Conservation (phyloP, 1,140 invertebrate genomes). For the Ptiloglossa arizonensis region DNA sequence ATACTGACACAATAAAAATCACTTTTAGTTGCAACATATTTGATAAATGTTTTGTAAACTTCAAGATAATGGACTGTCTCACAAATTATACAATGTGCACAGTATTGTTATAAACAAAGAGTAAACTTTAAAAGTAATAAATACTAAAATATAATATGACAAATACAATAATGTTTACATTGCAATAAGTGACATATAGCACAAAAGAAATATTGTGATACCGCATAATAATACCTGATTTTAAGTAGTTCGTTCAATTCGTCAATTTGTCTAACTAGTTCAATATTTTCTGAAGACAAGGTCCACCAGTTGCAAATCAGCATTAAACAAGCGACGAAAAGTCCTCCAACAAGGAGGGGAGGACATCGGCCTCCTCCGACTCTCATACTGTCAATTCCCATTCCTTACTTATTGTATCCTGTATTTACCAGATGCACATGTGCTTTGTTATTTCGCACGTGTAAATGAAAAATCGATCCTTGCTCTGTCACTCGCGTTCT, state of each 20-base stretch:
- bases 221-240: conserved; percentile 72
- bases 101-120: neutral
- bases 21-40: neutral
- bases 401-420: conserved; percentile 64
- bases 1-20: neutral
- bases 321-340: conserved; percentile 79
- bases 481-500: conserved; percentile 21
- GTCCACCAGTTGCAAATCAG: conserved; percentile 82
- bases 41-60: neutral
- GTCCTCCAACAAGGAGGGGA: conserved; percentile 77
- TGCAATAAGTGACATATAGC: neutral
- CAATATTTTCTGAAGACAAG: conserved; percentile 80
- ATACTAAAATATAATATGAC: neutral
- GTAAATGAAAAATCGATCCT: conserved; percentile 20
- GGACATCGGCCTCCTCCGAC: conserved; percentile 81
- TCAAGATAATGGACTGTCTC: neutral
- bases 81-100: neutral
- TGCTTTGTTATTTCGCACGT: conserved; percentile 6
- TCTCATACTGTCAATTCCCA: conserved; percentile 82
- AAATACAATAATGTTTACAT: neutral
- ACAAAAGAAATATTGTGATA: neutral
- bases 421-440: conserved; percentile 31
- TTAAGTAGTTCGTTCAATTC: conserved; percentile 80
- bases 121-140: neutral
- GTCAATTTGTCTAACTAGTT: conserved; percentile 80